Percentiles rank a stretch among this genome's conserved stretches.
These are phyloP conservation scores for Lagorchestes hirsutus DNA, from an alignment of 2,797 vertebrate genomes.

Conservation along the genomic window DNA sequence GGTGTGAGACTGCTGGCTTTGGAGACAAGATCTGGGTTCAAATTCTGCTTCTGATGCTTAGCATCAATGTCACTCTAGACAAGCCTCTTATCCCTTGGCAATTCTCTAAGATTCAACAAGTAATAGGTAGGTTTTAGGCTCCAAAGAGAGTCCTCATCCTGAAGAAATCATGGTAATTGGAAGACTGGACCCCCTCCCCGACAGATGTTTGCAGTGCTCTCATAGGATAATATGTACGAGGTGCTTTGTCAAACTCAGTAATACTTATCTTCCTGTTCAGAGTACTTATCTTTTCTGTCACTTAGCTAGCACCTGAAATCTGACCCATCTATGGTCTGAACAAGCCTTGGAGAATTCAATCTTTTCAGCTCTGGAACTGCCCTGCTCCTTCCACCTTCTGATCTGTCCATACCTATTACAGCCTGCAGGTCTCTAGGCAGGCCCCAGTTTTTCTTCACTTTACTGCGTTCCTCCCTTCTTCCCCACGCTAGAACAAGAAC, in stretches of 20 bases:
- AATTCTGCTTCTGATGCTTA: not conserved
- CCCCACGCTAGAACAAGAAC: not conserved
- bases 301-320: not conserved
- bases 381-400: not conserved
- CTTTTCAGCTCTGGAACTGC: not conserved
- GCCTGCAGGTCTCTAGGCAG: not conserved
- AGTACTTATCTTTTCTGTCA: not conserved
- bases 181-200: not conserved
- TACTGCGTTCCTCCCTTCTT: not conserved
- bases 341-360: not conserved
- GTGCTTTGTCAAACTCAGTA: not conserved
- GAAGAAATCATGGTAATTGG: not conserved
- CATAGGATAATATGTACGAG: not conserved
- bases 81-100: not conserved
- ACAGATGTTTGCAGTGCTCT: not conserved
- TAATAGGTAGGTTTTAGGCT: not conserved
- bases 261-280: not conserved
- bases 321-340: not conserved
- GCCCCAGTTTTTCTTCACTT: not conserved
- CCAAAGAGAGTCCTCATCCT: not conserved
- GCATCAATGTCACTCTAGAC: not conserved
- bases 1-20: not conserved
- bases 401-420: not conserved
- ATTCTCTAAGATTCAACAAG: not conserved
- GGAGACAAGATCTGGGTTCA: not conserved